phyloP scores from a whole-genome alignment of 2,797 vertebrate species.

The Leptodactylus fallax region DNA sequence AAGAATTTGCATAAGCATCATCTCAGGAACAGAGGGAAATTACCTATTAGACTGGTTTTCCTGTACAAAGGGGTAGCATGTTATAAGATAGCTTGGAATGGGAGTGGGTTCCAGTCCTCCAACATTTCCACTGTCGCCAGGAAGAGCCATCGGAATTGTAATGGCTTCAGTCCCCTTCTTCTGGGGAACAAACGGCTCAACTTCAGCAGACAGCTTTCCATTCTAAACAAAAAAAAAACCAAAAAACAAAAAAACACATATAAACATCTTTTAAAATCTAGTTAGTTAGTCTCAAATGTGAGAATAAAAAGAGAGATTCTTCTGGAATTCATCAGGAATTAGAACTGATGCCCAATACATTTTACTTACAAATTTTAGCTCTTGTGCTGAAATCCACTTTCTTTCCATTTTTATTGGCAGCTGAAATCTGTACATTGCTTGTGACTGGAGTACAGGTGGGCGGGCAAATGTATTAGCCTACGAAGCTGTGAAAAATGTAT shows the following conservation, averaged over 20 bases:
- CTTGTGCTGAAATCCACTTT: too few relatives aligned
- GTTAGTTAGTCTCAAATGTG: too few relatives aligned
- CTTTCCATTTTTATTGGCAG: too few relatives aligned
- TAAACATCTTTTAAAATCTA: too few relatives aligned
- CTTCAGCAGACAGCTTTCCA: slow-evolving; percentile 97
- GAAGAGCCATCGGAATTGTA: slow-evolving; percentile 90
- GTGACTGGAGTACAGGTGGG: too few relatives aligned
- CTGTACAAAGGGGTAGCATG: slow-evolving; percentile 98
- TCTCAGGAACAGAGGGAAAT: slow-evolving; percentile 41
- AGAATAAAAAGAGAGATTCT: too few relatives aligned
- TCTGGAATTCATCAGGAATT: too few relatives aligned
- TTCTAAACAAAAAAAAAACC: slow-evolving; percentile 77
- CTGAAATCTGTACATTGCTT: too few relatives aligned
- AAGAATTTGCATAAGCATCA: slow-evolving; percentile 10
- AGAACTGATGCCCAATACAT: too few relatives aligned
- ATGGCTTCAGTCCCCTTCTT: slow-evolving; percentile 91
- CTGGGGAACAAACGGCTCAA: slow-evolving; percentile 98
- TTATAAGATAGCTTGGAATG: slow-evolving; percentile 98
- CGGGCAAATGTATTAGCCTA: too few relatives aligned
- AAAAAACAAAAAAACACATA: not conserved
- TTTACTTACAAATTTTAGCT: too few relatives aligned
- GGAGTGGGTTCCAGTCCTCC: slow-evolving; percentile 88
- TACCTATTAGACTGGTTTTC: slow-evolving; percentile 98
- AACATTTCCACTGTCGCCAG: slow-evolving; percentile 80
- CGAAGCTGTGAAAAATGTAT: too few relatives aligned